Evolutionary conservation across 1,140 invertebrate species (phyloP), one percentile per base, ranked within the genome.

Genomic region (Papilio aristodemus): DNA sequence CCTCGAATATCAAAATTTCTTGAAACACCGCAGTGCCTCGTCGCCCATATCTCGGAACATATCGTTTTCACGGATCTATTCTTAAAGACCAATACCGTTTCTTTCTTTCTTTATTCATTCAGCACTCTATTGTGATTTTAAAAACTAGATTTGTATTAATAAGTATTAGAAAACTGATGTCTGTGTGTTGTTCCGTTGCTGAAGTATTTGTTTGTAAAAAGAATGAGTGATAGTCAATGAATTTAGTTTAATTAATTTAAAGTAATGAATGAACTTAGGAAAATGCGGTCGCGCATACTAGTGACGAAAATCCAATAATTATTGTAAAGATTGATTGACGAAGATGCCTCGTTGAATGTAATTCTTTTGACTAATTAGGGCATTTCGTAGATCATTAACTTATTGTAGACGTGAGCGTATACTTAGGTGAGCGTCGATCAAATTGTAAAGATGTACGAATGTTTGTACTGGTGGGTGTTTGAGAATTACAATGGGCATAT

Each of bases 271-370:
- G 85, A 89, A 80, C 71, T 89, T 92, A 92, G 90, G 83, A 90
- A 91, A 80, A 89, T 91, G 91, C 90, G 91, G 89, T 92, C 90
- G 91, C 91, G 91, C 90, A 91, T 87, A 88, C 77, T 92, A 92
- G 89, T 87, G 80, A 92, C 91, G 90, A 90, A 87, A 90, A 92
- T 92, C 91, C 91, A 92, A 92, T 92, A 92, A 91, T 90, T 83
- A 90, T 86, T 84, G 85, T 87, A 81, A 76, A 84, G 76, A 71
- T 77, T 66, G 75, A 71, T 77, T 66, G 84, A 83, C 84, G 75
- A 81, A 77, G 85, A 87, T 87, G 88, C 88, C 89, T 90, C 89
- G 81, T 83, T 85, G 78, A 84, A 77, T 88, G 85, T 89, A 89
- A 85, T 85, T 80, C 82, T 88, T 81, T 83, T 88, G 83, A 89